Conservation (phyloP, 2,113 vertebrate species). For the Ramphastos sulfuratus region DNA sequence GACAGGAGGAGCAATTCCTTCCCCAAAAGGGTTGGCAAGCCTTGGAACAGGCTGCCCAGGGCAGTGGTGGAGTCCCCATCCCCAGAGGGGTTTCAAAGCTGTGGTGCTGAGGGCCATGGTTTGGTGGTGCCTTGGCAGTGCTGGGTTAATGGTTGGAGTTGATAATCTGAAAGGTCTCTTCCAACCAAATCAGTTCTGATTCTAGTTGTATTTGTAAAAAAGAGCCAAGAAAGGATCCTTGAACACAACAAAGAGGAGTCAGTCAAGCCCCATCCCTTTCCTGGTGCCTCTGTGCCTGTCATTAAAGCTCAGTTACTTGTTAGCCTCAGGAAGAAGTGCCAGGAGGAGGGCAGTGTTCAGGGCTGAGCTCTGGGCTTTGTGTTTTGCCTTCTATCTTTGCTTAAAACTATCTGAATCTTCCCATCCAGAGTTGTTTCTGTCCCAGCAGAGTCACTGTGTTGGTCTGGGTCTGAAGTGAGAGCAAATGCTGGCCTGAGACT, state of each 20-base stretch:
- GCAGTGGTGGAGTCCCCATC: too few relatives aligned
- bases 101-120: too few relatives aligned
- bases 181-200: background rate
- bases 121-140: background rate
- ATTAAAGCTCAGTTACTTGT: background rate
- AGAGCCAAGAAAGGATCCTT: background rate
- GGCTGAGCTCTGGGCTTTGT: background rate
- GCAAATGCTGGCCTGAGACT: background rate
- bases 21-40: too few relatives aligned
- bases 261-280: background rate
- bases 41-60: too few relatives aligned
- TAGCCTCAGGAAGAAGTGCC: background rate
- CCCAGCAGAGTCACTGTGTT: too few relatives aligned
- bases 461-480: background rate
- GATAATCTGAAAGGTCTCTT: background rate
- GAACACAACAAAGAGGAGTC: background rate
- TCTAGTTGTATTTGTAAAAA: background rate
- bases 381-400: background rate
- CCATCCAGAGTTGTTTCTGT: background rate
- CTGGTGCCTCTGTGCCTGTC: background rate
- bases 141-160: background rate
- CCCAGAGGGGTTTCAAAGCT: too few relatives aligned
- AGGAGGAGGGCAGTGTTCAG: background rate
- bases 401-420: background rate
- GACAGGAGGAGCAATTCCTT: too few relatives aligned